phyloP scores from a whole-genome alignment of 2,113 vertebrate species.

The Apeltes quadracus region DNA sequence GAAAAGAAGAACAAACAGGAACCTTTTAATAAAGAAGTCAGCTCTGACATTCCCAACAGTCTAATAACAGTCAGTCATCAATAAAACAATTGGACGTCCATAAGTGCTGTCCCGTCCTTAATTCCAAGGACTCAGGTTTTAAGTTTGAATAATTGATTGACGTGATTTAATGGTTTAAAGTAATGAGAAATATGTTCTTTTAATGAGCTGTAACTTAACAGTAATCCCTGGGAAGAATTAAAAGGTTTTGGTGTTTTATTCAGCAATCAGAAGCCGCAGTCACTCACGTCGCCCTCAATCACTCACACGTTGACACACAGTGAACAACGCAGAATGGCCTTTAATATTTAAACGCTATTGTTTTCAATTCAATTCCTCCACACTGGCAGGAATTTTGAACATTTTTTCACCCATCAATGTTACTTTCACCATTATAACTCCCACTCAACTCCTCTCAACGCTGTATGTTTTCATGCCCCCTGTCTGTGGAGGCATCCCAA shows the following conservation, averaged over 20 bases:
- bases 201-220: constrained; percentile 61
- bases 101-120: constrained; percentile 35
- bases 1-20: constrained; percentile 11
- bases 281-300: constrained; percentile 29
- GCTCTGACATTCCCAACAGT: constrained; percentile 9
- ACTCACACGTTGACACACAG: background rate
- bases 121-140: constrained; percentile 42
- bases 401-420: constrained; percentile 8
- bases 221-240: constrained; percentile 65
- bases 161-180: constrained; percentile 56
- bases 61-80: constrained; percentile 32
- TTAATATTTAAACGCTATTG: background rate
- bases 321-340: background rate
- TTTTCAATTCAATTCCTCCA: background rate
- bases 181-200: constrained; percentile 56
- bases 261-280: constrained; percentile 50
- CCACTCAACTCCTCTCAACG: constrained; percentile 5
- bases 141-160: constrained; percentile 59
- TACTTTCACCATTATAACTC: constrained; percentile 13
- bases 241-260: constrained; percentile 66
- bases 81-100: constrained; percentile 40
- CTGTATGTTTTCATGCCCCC: background rate
- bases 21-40: background rate
- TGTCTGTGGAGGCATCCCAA: background rate
- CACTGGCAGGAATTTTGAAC: constrained; percentile 24